These are phyloP conservation scores for Drosophila rhopaloa DNA, from an alignment of 1,140 invertebrate genomes.

Conservation along the genomic window DNA sequence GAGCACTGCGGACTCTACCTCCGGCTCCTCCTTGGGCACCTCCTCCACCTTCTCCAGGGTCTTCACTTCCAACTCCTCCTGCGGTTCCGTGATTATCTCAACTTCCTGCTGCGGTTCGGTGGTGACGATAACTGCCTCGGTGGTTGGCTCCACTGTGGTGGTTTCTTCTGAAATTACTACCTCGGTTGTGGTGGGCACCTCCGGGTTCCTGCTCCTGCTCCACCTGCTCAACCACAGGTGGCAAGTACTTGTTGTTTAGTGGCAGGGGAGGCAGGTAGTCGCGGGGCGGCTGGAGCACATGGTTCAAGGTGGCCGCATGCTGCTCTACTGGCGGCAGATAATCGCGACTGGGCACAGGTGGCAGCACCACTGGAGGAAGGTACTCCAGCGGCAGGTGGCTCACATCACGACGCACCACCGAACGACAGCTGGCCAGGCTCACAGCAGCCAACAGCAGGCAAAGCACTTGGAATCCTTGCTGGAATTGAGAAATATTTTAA, in stretches of 20 bases:
- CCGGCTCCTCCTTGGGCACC: conserved; percentile 49
- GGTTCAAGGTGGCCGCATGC: conserved; percentile 58
- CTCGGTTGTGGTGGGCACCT: conserved; percentile 29
- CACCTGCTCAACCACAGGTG: conserved; percentile 33
- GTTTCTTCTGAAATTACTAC: conserved; percentile 31
- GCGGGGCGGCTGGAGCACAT: conserved; percentile 59
- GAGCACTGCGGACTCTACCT: conserved; percentile 46
- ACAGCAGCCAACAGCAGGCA: conserved; percentile 22
- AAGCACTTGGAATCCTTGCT: conserved; percentile 35
- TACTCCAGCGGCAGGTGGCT: conserved; percentile 70
- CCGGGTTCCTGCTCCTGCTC: conserved; percentile 9
- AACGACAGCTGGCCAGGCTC: conserved; percentile 23
- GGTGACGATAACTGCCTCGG: conserved; percentile 26
- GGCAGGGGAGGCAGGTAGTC: conserved; percentile 64
- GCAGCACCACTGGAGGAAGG: conserved; percentile 64
- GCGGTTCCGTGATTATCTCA: conserved; percentile 30
- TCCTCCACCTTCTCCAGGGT: conserved; percentile 37
- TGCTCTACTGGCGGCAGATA: conserved; percentile 70
- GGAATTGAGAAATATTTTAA: neutral
- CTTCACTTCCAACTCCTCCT: conserved; percentile 35
- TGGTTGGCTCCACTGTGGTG: conserved; percentile 40
- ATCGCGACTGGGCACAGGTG: conserved; percentile 68
- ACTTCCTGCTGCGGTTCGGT: conserved; percentile 26
- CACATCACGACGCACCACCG: conserved; percentile 53
- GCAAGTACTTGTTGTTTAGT: conserved; percentile 45